phyloP scores from a whole-genome alignment of 2,113 vertebrate species.

The Monopterus albus region DNA sequence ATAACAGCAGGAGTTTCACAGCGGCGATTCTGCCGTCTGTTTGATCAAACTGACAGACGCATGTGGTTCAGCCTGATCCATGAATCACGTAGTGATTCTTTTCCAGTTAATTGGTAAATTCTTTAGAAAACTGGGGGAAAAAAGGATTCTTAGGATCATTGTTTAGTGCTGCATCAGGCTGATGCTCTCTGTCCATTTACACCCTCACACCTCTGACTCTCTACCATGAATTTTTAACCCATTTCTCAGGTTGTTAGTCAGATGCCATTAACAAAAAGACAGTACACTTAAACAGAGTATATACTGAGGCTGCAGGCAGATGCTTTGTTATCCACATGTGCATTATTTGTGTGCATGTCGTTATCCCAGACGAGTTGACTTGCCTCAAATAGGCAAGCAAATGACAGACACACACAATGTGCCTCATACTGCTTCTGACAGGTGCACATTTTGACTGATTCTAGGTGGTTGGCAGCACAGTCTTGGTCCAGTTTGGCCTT shows the following conservation, averaged over 20 bases:
- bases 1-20: background rate
- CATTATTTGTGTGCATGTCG: background rate
- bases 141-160: too few species aligned
- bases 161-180: background rate
- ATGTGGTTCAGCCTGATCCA: background rate
- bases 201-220: background rate
- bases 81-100: background rate
- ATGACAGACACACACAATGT: slow-evolving; percentile 1
- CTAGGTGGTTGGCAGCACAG: too few species aligned
- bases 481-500: background rate
- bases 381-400: too few species aligned
- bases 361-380: too few species aligned
- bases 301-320: background rate
- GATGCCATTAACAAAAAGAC: background rate
- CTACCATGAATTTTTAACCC: background rate
- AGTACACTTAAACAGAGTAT: background rate
- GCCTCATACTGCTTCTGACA: background rate
- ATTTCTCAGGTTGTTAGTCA: slow-evolving; percentile 1
- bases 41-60: background rate
- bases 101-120: background rate
- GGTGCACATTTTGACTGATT: background rate
- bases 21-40: background rate
- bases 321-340: background rate
- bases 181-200: background rate
- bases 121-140: too few species aligned